Base-by-base conservation (phyloP, 1,140 invertebrate genomes). In the Musca vetustissima region DNA sequence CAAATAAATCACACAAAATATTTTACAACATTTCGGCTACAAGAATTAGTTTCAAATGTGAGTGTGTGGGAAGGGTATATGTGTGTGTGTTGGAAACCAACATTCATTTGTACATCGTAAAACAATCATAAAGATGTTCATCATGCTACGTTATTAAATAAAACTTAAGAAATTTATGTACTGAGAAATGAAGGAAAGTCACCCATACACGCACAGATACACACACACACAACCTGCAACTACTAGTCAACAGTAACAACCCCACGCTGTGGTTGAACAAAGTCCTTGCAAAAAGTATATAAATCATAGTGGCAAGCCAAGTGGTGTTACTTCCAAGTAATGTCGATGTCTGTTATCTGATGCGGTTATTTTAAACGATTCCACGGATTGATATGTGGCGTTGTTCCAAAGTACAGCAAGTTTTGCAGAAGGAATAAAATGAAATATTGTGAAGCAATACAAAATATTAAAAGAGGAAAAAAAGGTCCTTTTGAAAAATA, bases 151-250 rank as follows among this genome's bases (percentile, higher is more conserved):
- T 57, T 57, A 57, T 57, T 57, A 57, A 57, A 57, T 28, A 57
- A 19, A 57, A 57, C 53, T 57, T 28, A 57, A 57, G 53, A 57
- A n/a, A 57, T 57, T 57, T 57, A 57, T 57, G 8, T 15, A 57
- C 25, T 15, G 1, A n/a, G n/a, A 15, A 57, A 14, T 57, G 28
- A 24, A 57, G n/a, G 8, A 24, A 43, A 24, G 52, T 24, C 22
- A 22, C 19, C 19, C 11, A 53, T 22, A 24, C 21, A 53, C 19
- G 8, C 19, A 53, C 49, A 52, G 4, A 32, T 13, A 13, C 36
- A 43, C 1, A 13, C 11, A 9, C 6, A 13, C 11, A 13, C 36
- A 43, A 43, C 36, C 36, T 43, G 6, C 36, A 43, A 43, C 36
- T n/a, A n/a, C n/a, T 13, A 43, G 1, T 43, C 36, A 43, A 2